These are phyloP conservation scores for Auanema freiburgensis DNA, from an alignment of 2,888 invertebrate genomes.

Conservation along the genomic window DNA sequence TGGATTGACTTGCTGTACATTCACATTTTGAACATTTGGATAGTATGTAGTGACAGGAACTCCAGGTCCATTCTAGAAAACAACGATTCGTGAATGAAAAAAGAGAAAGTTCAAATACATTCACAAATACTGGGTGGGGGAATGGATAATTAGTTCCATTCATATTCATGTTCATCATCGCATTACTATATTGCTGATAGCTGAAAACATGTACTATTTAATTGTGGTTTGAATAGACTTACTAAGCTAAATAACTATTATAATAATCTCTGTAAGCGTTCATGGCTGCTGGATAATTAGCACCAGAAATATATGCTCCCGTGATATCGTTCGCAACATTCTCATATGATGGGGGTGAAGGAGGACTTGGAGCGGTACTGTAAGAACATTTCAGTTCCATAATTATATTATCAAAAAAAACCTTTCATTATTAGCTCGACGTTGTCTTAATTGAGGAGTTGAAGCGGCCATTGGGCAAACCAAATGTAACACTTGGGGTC, in stretches of 20 bases:
- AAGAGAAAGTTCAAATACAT: constrained; percentile 6
- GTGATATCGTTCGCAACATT: background rate
- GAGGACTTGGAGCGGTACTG: background rate
- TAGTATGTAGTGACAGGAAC: constrained; percentile 13
- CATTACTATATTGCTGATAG: constrained; percentile 8
- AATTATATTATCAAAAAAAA: constrained; percentile 5
- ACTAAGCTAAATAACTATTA: constrained; percentile 15
- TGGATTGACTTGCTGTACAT: constrained; percentile 16
- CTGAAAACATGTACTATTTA: no score
- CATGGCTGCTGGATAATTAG: background rate
- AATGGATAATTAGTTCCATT: constrained; percentile 6
- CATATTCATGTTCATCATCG: background rate
- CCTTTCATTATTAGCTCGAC: background rate
- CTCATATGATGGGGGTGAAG: background rate
- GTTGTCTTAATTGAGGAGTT: constrained; percentile 6
- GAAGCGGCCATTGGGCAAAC: constrained; percentile 24
- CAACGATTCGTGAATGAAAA: background rate
- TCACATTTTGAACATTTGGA: constrained; percentile 6
- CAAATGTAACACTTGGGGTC: constrained; percentile 42
- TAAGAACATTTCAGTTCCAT: background rate
- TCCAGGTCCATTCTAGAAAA: constrained; percentile 17
- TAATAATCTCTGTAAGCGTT: constrained; percentile 14
- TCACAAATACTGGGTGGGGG: constrained; percentile 20
- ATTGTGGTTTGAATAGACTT: no score
- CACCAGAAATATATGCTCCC: background rate